Evolutionary conservation across 2,797 vertebrate genomes (phyloP).

Genomic region (Cercopithecus diana): DNA sequence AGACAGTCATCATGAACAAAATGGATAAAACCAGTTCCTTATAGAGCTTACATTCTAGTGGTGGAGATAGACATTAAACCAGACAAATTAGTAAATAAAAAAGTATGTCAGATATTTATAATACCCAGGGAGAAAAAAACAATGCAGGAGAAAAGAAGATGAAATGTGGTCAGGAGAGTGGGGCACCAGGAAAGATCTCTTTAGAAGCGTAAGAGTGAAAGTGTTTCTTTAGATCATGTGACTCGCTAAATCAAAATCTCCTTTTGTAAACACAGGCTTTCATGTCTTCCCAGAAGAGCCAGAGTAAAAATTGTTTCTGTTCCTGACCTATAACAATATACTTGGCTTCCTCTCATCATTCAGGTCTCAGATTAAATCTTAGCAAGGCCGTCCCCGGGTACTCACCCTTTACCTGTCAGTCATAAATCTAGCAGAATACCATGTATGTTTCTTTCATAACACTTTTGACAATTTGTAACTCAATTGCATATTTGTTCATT

Average conservation of each 20-base stretch:
- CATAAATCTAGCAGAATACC: not conserved
- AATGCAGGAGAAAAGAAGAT: not conserved
- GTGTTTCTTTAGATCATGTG: not conserved
- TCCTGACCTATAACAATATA: not conserved
- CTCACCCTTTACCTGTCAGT: not conserved
- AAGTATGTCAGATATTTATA: not conserved
- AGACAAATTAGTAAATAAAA: not conserved
- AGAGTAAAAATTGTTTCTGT: not conserved
- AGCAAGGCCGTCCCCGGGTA: not conserved
- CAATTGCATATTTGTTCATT: not conserved
- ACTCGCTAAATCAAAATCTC: not conserved
- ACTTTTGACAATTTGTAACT: not conserved
- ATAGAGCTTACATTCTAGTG: not conserved
- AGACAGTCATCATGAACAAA: not conserved
- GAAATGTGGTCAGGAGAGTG: not conserved
- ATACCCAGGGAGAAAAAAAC: not conserved
- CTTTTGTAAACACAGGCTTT: not conserved
- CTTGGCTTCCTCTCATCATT: not conserved
- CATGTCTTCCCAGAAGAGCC: not conserved
- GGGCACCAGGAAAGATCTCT: not conserved
- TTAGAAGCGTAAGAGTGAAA: not conserved
- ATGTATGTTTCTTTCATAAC: not conserved
- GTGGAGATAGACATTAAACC: not conserved
- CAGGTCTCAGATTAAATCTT: not conserved
- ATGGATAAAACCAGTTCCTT: not conserved